These are phyloP conservation scores for Calephelis perditalis DNA, from an alignment of 2,888 invertebrate genomes.

Conservation along the genomic window DNA sequence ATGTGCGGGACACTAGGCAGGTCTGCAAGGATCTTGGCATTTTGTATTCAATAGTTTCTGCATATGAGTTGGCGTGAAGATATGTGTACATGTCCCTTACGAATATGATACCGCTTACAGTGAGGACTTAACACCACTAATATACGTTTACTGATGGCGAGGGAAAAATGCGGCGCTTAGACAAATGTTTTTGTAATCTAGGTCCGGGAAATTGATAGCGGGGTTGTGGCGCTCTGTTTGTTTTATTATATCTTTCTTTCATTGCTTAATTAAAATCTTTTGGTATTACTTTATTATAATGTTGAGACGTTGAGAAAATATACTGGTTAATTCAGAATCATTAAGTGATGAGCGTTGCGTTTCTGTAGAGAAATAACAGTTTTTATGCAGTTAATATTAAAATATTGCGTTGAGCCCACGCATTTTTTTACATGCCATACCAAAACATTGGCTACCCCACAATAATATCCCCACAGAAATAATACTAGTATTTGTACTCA, in stretches of 20 bases:
- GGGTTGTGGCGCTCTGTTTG: constrained; percentile 19
- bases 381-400: constrained; percentile 50
- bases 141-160: constrained; percentile 38
- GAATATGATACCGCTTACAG: constrained; percentile 26
- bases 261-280: constrained; percentile 1
- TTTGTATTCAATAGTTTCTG: too few species aligned
- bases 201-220: constrained; percentile 32
- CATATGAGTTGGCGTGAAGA: constrained; percentile 1
- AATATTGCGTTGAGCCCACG: constrained; percentile 71
- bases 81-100: constrained; percentile 16
- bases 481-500: constrained; percentile 74
- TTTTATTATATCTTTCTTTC: constrained; percentile 6
- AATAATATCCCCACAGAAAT: constrained; percentile 60
- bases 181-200: constrained; percentile 47
- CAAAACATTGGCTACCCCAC: constrained; percentile 67
- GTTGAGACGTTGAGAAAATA: too few species aligned
- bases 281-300: not conserved
- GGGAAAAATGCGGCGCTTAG: constrained; percentile 44
- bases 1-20: too few species aligned
- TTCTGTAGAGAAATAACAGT: too few species aligned
- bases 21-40: too few species aligned
- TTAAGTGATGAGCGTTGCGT: too few species aligned
- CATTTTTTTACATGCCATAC: constrained; percentile 62
- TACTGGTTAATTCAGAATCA: too few species aligned
- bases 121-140: constrained; percentile 32